A percentile compares a stretch with the other conserved stretches of the same genome.
phyloP scores from a whole-genome alignment of 2,888 invertebrate species.

The Elmis aenea region DNA sequence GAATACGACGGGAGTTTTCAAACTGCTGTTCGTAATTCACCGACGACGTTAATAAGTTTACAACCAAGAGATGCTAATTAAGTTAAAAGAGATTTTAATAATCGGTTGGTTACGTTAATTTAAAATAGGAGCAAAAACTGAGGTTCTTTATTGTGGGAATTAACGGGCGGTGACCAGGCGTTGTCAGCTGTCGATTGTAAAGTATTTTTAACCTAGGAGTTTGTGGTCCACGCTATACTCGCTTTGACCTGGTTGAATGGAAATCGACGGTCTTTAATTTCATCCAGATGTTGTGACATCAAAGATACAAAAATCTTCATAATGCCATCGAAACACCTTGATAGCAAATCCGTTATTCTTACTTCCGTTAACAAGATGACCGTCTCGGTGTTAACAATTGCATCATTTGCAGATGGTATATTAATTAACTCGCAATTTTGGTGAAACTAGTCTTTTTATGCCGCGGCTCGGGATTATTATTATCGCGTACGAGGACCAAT shows the following conservation, averaged over 20 bases:
- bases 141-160: slow-evolving; percentile 3
- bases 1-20: too few relatives aligned
- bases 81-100: slow-evolving; percentile 11
- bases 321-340: slow-evolving; percentile 2
- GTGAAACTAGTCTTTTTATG: slow-evolving; percentile 13
- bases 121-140: slow-evolving; percentile 10
- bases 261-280: slow-evolving; percentile 11
- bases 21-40: not conserved
- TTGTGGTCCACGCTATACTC: slow-evolving; percentile 15
- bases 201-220: slow-evolving; percentile 25
- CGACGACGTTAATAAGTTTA: slow-evolving; percentile 1
- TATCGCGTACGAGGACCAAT: slow-evolving; percentile 14
- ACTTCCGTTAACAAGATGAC: too few relatives aligned
- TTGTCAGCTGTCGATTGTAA: slow-evolving; percentile 29
- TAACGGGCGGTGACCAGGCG: slow-evolving; percentile 17
- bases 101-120: slow-evolving; percentile 9
- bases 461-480: slow-evolving; percentile 12
- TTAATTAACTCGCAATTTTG: slow-evolving; percentile 15
- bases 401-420: slow-evolving; percentile 8
- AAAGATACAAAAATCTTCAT: slow-evolving; percentile 7
- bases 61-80: slow-evolving; percentile 7
- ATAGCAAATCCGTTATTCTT: slow-evolving; percentile 3
- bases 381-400: too few relatives aligned
- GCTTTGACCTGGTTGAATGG: slow-evolving; percentile 13
- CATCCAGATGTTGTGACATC: slow-evolving; percentile 11